These are phyloP conservation scores for Epinotia nisella DNA, from an alignment of 2,888 invertebrate genomes.

Conservation along the genomic window DNA sequence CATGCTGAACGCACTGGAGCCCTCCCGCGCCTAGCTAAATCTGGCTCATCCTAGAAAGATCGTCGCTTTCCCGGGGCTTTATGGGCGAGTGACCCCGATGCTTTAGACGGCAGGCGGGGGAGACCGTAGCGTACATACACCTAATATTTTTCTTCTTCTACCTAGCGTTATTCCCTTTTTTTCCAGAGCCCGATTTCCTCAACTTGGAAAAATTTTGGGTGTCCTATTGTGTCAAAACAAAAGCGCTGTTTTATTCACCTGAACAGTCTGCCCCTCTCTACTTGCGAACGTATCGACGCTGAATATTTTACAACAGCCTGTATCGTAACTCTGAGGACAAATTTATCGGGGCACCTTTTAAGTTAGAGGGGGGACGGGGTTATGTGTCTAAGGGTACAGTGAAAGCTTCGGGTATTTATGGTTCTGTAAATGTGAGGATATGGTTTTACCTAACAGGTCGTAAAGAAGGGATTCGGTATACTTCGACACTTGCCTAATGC, in stretches of 20 bases:
- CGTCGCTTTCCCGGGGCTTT: no score
- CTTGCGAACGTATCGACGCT: conserved; percentile 37
- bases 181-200: no score
- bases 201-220: no score
- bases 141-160: no score
- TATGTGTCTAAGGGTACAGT: conserved; percentile 20
- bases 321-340: conserved; percentile 44
- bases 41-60: no score
- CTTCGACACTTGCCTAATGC: neutral
- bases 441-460: neutral
- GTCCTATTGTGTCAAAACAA: no score
- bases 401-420: conserved; percentile 15
- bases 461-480: neutral
- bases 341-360: conserved; percentile 43
- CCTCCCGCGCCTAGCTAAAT: no score
- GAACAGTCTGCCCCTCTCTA: conserved; percentile 20
- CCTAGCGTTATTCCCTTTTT: no score
- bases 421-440: conserved; percentile 11
- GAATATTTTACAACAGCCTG: conserved; percentile 42
- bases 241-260: neutral
- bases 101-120: no score
- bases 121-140: no score
- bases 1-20: no score
- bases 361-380: conserved; percentile 28
- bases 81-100: no score